A percentile compares a stretch with the other conserved stretches of the same genome.
Conservation (phyloP, 2,113 vertebrate species). For the Hassar affinis region DNA sequence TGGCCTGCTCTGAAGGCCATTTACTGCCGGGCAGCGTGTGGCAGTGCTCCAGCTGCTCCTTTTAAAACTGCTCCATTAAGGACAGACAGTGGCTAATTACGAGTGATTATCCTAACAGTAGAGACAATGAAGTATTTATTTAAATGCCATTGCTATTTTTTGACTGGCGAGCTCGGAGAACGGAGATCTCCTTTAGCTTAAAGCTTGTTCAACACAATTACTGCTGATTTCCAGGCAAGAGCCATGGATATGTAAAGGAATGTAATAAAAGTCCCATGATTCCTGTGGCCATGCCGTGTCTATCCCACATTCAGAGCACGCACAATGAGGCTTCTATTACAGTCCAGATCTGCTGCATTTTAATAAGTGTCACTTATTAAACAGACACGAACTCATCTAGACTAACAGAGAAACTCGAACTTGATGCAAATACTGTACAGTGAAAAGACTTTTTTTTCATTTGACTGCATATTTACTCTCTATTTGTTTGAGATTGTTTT, state of each 20-base stretch:
- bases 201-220: conserved; percentile 2
- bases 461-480: neutral
- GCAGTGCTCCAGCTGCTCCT: conserved; percentile 20
- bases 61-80: conserved; percentile 35
- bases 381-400: neutral
- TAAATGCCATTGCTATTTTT: conserved; percentile 49
- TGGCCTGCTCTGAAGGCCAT: conserved; percentile 24
- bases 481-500: neutral
- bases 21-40: neutral
- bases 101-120: conserved; percentile 34
- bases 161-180: conserved; percentile 56
- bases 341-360: conserved; percentile 67
- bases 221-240: conserved; percentile 47
- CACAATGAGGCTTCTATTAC: conserved; percentile 73
- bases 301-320: conserved; percentile 61
- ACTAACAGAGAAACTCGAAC: neutral
- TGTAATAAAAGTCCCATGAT: conserved; percentile 55
- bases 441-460: neutral
- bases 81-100: conserved; percentile 39
- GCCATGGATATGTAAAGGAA: conserved; percentile 58
- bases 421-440: neutral
- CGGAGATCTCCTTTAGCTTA: conserved; percentile 27
- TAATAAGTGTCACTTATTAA: conserved; percentile 67
- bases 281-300: conserved; percentile 35
- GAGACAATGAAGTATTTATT: conserved; percentile 31